phyloP scores from a whole-genome alignment of 1,140 invertebrate genomes.

The Polypedilum vanderplanki region DNA sequence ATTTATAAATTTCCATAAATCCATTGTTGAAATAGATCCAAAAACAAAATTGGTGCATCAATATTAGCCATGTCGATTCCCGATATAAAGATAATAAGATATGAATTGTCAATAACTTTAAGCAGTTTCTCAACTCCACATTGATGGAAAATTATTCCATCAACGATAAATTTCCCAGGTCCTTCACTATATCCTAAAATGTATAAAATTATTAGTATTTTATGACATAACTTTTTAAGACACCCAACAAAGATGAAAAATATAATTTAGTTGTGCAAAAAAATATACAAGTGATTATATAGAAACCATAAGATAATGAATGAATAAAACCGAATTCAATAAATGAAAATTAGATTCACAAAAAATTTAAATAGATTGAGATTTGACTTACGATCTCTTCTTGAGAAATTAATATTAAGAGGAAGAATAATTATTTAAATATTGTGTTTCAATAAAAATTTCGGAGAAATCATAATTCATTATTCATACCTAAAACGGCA shows the following conservation, averaged over 20 bases:
- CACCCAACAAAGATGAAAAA: neutral
- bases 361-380: neutral
- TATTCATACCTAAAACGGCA: constrained; percentile 58
- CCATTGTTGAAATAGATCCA: constrained; percentile 74
- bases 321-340: neutral
- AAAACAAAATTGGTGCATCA: constrained; percentile 45
- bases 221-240: neutral
- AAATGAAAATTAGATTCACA: neutral
- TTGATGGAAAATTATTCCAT: constrained; percentile 65
- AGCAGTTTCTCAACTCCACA: constrained; percentile 52
- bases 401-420: neutral
- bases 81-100: constrained; percentile 69
- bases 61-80: constrained; percentile 67
- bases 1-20: constrained; percentile 64
- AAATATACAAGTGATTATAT: neutral
- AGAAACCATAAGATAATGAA: neutral
- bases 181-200: constrained; percentile 57
- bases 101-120: constrained; percentile 44
- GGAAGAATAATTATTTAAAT: neutral
- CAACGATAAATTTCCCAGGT: constrained; percentile 64
- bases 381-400: constrained; percentile 29
- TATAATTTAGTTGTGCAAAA: neutral
- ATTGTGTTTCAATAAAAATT: neutral
- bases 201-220: constrained; percentile 43
- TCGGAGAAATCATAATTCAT: too few relatives aligned